Evolutionary conservation across 2,888 invertebrate species (phyloP), one percentile per base, ranked within the genome.

Genomic region (Yponomeuta evonymella): DNA sequence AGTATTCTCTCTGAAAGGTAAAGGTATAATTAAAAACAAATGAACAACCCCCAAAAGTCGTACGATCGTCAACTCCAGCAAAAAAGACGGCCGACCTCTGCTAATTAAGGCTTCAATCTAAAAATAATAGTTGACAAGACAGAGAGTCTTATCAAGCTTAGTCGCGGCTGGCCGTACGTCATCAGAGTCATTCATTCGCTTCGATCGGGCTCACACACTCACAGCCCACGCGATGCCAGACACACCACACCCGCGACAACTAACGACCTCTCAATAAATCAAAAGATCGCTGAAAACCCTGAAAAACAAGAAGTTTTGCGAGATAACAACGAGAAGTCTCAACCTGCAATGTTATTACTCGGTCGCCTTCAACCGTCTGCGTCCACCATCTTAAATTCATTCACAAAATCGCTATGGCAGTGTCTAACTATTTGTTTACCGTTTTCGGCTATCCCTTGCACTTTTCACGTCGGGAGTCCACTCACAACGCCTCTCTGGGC

Each of bases 381-480:
- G 86, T 84, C 91, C 90, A 88, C 91, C 91, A 92, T 92, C 87
- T 91, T 92, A 90, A 88, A 85, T 90, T 91, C 91, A 92, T 92
- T 92, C 91, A 92, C 91, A 91, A 92, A 91, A 88, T 88, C 84
- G 85, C 87, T 87, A 82, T 83, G 79, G 79, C 83, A 84, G 76
- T 83, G 75, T 77, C 73, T 79, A 79, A 58, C 12, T 87, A 87
- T 88, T 90, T 90, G 85, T 90, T 90, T 91, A 91, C 90, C 86
- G 84, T 85, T 86, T 87, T 76, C 79, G 84, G 82, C 84, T 79
- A 83, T 77, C 75, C 76, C 80, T 81, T 80, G 75, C 83, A 79
- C 79, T 73, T 64, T 73, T 70, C 72, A 72, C 71, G 78, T 73
- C 74, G 70, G 74, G 75, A 74, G 78, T 75, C 75, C 48, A 73